Conservation (phyloP, 2,888 invertebrate genomes). For the Ypsolopha sequella region DNA sequence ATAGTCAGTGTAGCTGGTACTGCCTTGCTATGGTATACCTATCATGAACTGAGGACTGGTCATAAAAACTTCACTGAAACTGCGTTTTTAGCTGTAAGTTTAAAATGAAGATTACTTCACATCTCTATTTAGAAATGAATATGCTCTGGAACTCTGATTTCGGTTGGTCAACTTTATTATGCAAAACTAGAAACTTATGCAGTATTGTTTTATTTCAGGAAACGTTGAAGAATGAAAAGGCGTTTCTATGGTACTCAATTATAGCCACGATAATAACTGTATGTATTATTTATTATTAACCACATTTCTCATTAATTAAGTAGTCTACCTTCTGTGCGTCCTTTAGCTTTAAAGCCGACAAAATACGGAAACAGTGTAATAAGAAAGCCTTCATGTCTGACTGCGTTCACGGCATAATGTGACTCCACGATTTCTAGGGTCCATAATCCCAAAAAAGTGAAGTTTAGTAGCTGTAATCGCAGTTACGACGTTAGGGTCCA, state of each 20-base stretch:
- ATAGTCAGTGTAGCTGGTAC: conserved; percentile 84
- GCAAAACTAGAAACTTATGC: no score
- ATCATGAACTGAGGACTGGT: conserved; percentile 78
- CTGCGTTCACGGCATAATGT: no score
- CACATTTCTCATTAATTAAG: no score
- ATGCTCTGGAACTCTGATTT: not conserved
- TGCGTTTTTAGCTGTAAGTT: conserved; percentile 42
- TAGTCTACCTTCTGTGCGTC: no score
- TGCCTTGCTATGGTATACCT: conserved; percentile 89
- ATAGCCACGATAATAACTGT: conserved; percentile 90
- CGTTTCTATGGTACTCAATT: conserved; percentile 87
- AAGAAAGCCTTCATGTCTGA: no score
- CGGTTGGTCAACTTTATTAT: no score
- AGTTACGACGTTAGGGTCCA: no score
- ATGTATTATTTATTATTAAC: conserved; percentile 41
- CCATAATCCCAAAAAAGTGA: no score
- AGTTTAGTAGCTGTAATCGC: no score
- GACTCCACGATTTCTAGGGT: no score
- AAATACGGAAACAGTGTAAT: no score
- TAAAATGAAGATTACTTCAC: not conserved
- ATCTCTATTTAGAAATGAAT: not conserved
- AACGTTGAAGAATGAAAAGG: conserved; percentile 86
- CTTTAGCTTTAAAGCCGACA: no score
- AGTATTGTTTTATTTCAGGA: conserved; percentile 70
- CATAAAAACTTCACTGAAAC: conserved; percentile 40